These are phyloP conservation scores for Ammodytes marinus DNA, from an alignment of 2,113 vertebrate genomes.

Conservation along the genomic window DNA sequence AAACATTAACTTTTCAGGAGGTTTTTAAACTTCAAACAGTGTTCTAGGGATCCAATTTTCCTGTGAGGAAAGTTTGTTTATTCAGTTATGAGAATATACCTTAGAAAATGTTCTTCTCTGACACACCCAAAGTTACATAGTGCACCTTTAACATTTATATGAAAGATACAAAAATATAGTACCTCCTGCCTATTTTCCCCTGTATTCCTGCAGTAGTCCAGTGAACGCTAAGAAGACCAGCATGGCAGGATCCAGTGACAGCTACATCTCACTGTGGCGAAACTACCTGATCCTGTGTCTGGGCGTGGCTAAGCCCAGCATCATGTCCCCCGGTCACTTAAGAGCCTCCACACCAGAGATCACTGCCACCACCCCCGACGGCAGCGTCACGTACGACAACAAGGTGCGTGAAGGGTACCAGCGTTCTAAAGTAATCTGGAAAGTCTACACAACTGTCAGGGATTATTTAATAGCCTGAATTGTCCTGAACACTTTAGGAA, in stretches of 20 bases:
- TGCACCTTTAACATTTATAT: too few species aligned
- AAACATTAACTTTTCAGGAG: neutral
- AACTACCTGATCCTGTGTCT: constrained; percentile 99
- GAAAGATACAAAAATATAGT: neutral
- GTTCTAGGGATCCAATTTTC: too few species aligned
- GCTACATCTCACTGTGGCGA: constrained; percentile 95
- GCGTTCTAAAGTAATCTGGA: neutral
- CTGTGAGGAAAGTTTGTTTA: too few species aligned
- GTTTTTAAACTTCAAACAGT: too few species aligned
- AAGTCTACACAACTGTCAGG: neutral
- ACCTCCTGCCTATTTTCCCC: neutral
- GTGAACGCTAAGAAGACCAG: constrained; percentile 98
- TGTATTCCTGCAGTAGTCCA: constrained; percentile 87
- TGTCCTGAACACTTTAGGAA: neutral
- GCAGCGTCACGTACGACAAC: constrained; percentile 95
- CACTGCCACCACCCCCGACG: constrained; percentile 96
- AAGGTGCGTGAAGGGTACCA: constrained; percentile 85
- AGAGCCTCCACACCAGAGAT: constrained; percentile 97
- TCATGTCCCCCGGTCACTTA: constrained; percentile 98
- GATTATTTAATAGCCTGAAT: neutral
- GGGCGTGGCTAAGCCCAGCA: constrained; percentile 96
- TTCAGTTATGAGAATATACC: too few species aligned
- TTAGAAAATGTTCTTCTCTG: neutral
- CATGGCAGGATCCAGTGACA: constrained; percentile 91
- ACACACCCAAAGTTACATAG: neutral